These are phyloP conservation scores for Strigops habroptila DNA, from an alignment of 2,113 vertebrate species.

Conservation along the genomic window DNA sequence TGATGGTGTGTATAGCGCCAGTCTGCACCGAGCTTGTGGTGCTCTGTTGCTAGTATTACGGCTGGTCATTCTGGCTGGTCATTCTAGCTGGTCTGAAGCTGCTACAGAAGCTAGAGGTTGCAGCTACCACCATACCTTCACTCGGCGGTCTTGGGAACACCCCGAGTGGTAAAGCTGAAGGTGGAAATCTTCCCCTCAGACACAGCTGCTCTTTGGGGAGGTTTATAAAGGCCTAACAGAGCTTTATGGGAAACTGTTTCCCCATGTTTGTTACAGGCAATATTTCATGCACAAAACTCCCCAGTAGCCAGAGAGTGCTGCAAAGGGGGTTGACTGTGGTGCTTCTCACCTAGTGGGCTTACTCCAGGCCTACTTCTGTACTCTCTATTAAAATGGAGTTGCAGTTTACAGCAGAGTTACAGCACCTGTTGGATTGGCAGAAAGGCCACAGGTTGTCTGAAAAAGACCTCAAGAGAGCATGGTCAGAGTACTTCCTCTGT, in stretches of 20 bases:
- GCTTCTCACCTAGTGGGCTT: background rate
- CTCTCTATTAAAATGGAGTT: background rate
- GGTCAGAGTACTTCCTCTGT: background rate
- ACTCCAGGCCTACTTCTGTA: background rate
- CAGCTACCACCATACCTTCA: background rate
- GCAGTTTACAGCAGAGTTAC: background rate
- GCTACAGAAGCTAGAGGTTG: background rate
- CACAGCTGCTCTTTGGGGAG: background rate
- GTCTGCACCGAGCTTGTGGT: background rate
- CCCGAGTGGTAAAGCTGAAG: background rate
- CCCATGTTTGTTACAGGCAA: background rate
- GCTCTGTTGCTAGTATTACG: rapidly evolving
- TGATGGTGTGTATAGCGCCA: background rate
- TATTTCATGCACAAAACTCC: background rate
- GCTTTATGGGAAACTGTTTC: background rate
- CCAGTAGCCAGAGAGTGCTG: background rate
- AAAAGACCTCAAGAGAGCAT: background rate
- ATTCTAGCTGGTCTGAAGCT: background rate
- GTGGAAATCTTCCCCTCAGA: background rate
- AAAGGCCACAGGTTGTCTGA: background rate
- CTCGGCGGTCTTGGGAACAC: rapidly evolving
- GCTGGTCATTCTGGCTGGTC: background rate
- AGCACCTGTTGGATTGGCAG: background rate
- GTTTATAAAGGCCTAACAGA: background rate
- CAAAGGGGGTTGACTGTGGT: background rate